phyloP scores from a whole-genome alignment of 2,797 vertebrate species.

The Pachyuromys duprasi region DNA sequence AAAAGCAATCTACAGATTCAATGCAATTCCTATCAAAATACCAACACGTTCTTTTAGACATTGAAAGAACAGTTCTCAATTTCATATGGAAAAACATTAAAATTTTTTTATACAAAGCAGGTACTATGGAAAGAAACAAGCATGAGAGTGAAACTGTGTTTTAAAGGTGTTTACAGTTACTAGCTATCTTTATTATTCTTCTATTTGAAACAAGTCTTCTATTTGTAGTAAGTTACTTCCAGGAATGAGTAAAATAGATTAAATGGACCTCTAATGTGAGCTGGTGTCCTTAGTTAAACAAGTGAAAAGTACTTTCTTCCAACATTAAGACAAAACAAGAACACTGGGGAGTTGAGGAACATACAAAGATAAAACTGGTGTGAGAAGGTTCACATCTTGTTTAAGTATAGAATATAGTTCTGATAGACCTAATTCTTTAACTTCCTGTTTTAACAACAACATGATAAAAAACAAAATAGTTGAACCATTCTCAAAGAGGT shows the following conservation, averaged over 20 bases:
- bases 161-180: constrained; percentile 32
- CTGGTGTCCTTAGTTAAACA: neutral
- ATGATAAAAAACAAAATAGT: neutral
- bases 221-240: neutral
- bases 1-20: too few species aligned
- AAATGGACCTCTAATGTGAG: neutral
- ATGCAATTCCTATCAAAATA: too few species aligned
- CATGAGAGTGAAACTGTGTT: constrained; percentile 14
- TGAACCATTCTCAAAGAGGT: neutral
- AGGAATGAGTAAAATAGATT: neutral
- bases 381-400: neutral
- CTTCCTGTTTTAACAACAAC: neutral
- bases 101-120: neutral
- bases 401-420: neutral
- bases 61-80: too few species aligned
- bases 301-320: neutral
- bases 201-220: neutral
- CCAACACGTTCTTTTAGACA: too few species aligned
- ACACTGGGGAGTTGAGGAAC: neutral
- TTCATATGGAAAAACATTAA: too few species aligned
- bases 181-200: neutral
- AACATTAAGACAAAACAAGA: neutral
- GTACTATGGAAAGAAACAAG: neutral
- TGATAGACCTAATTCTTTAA: neutral
- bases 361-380: neutral